phyloP scores from a whole-genome alignment of 2,797 vertebrate genomes.

The Eulemur mongoz region DNA sequence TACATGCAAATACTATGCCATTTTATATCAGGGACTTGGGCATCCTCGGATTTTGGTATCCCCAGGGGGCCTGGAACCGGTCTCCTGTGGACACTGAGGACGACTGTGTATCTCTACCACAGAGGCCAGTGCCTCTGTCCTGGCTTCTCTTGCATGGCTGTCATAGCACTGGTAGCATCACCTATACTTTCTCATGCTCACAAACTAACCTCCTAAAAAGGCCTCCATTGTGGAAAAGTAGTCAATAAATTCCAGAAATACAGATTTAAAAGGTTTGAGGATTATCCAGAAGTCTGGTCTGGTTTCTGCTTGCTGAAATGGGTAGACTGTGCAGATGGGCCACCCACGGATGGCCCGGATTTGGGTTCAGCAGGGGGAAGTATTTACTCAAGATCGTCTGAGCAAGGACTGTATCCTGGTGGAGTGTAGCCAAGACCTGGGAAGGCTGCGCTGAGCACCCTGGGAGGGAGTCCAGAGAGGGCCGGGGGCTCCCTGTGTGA shows the following conservation, averaged over 20 bases:
- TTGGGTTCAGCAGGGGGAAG: neutral
- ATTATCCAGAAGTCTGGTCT: constrained; percentile 48
- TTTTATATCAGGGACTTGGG: neutral
- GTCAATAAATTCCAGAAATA: constrained; percentile 27
- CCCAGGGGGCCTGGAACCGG: neutral
- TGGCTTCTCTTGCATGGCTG: neutral
- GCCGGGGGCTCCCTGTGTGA: neutral
- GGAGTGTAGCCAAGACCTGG: neutral
- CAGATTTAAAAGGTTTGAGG: constrained; percentile 13
- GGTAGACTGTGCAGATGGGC: neutral
- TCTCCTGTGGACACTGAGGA: neutral
- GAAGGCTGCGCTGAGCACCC: neutral
- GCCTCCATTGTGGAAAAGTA: neutral
- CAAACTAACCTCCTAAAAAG: neutral
- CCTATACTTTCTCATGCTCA: neutral
- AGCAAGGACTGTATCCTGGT: neutral
- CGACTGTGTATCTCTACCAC: neutral
- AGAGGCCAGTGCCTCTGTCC: neutral
- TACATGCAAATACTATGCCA: neutral
- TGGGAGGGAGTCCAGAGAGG: neutral
- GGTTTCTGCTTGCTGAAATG: constrained; percentile 3
- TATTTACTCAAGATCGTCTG: neutral
- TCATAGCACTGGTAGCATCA: neutral
- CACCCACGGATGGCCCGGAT: neutral
- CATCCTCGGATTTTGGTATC: neutral